Conservation (phyloP, 2,113 vertebrate genomes). For the Heteronetta atricapilla region DNA sequence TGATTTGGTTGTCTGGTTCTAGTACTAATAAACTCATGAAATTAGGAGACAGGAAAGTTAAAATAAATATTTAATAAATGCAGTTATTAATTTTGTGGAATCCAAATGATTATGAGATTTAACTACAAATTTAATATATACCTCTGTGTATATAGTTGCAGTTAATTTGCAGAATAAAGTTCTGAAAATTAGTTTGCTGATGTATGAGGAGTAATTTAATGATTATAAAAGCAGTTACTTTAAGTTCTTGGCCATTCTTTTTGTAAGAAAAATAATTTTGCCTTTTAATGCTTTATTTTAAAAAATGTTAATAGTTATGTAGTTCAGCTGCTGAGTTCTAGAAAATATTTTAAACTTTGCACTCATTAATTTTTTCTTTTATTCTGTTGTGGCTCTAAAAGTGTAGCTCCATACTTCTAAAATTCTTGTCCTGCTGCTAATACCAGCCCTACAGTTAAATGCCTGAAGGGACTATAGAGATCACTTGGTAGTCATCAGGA, state of each 20-base stretch:
- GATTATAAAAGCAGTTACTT: not conserved
- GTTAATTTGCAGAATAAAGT: not conserved
- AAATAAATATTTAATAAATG: conserved; percentile 27
- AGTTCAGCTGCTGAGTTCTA: not conserved
- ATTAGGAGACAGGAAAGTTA: not conserved
- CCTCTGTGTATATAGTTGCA: not conserved
- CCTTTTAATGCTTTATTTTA: not conserved
- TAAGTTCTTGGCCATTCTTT: not conserved
- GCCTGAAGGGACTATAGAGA: not conserved
- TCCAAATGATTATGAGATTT: not conserved
- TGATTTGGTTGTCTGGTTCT: not conserved
- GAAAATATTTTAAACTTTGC: not conserved
- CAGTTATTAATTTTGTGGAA: not conserved
- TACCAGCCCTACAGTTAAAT: not conserved
- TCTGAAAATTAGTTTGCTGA: conserved; percentile 2
- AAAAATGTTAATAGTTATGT: not conserved
- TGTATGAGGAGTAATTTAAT: not conserved
- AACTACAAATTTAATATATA: not conserved
- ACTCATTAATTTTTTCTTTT: not conserved
- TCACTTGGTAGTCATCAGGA: not conserved
- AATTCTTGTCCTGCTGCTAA: not conserved
- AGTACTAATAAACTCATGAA: not conserved
- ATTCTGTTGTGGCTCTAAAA: not conserved
- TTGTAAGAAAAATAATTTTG: not conserved
- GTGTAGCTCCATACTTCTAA: not conserved